These are phyloP conservation scores for Protosalanx chinensis DNA, from an alignment of 2,797 vertebrate species.

Conservation along the genomic window DNA sequence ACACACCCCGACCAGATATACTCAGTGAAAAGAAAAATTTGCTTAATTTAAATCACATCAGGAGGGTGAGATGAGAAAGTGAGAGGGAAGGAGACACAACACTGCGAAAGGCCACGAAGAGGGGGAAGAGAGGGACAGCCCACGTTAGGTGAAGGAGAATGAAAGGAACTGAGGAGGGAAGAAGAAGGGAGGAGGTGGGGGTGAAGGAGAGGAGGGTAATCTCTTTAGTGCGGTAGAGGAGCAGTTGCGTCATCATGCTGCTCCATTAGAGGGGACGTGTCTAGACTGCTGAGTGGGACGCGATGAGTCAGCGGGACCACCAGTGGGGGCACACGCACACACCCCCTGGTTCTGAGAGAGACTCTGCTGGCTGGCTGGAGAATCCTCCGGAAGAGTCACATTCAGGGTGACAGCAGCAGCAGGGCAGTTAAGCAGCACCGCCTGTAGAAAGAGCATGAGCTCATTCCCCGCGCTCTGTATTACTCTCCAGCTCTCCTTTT, in stretches of 20 bases:
- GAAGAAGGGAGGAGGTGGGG: background rate
- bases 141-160: background rate
- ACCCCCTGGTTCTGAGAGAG: background rate
- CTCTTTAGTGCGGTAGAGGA: conserved; percentile 13
- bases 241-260: conserved; percentile 66
- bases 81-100: conserved; percentile 18
- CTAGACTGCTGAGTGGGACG: conserved; percentile 63
- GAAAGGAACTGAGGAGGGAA: conserved; percentile 9
- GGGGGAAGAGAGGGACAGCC: background rate
- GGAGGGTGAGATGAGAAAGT: conserved; percentile 4
- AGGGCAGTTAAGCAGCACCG: no score
- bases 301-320: conserved; percentile 69
- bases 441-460: background rate
- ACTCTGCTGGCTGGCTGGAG: background rate
- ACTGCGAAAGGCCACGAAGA: conserved; percentile 2
- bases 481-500: background rate
- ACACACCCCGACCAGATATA: conserved; percentile 21
- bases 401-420: no score
- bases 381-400: no score
- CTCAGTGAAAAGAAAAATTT: conserved; percentile 38
- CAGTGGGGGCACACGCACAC: conserved; percentile 22
- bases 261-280: conserved; percentile 66
- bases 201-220: background rate
- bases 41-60: conserved; percentile 17
- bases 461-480: background rate